These are phyloP conservation scores for Macrophya annulata DNA, from an alignment of 2,888 invertebrate species.

Conservation along the genomic window DNA sequence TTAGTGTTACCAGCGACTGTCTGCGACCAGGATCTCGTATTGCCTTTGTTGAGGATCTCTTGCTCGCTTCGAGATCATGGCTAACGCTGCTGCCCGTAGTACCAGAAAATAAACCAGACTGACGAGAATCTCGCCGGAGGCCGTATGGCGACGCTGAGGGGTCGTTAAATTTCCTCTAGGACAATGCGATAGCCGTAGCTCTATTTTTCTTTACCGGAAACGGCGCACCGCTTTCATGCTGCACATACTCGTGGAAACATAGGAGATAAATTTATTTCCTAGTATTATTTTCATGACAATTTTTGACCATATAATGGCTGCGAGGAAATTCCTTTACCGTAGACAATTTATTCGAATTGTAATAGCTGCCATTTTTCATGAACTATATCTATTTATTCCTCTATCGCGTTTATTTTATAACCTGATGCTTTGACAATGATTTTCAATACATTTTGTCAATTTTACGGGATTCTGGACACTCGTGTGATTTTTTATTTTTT, in stretches of 20 bases:
- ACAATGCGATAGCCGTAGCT: slow-evolving; percentile 46
- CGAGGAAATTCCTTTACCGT: background rate
- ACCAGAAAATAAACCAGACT: slow-evolving; percentile 13
- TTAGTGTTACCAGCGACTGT: background rate
- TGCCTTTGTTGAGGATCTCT: slow-evolving; percentile 2
- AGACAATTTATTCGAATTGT: background rate
- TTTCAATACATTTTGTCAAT: background rate
- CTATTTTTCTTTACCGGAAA: slow-evolving; percentile 29
- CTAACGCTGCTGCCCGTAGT: background rate
- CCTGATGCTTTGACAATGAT: background rate
- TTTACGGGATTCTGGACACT: slow-evolving; percentile 7
- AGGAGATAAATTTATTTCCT: background rate
- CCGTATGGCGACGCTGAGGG: slow-evolving; percentile 39
- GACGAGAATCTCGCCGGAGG: slow-evolving; percentile 43
- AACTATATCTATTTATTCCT: background rate
- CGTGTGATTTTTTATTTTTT: background rate
- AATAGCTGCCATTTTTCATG: background rate
- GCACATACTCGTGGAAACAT: slow-evolving; percentile 12
- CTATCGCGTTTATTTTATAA: background rate
- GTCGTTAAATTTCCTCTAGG: slow-evolving; percentile 48
- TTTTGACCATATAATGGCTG: slow-evolving; percentile 3
- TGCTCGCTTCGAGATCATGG: background rate
- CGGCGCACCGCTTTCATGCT: slow-evolving; percentile 33
- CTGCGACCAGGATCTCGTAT: background rate
- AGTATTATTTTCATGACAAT: background rate